Percentiles rank a stretch among this genome's conserved stretches.
phyloP scores from a whole-genome alignment of 64 coral and sea anemone species.

The Anthopleura sola region DNA sequence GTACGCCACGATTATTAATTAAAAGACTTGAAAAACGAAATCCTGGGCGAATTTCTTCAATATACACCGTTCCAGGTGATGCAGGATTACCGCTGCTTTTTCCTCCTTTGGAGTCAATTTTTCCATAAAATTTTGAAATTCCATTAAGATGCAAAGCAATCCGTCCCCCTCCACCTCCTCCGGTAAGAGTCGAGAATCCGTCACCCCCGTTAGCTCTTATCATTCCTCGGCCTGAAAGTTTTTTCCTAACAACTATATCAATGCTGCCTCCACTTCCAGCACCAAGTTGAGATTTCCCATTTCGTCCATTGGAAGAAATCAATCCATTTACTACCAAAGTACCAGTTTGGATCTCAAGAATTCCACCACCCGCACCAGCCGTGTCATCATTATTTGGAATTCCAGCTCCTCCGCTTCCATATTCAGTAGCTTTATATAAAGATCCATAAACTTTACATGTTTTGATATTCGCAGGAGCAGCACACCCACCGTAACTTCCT shows the following conservation, averaged over 20 bases:
- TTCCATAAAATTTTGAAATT: constrained; percentile 55
- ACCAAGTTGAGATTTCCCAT: constrained; percentile 18
- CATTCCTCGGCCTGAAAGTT: constrained; percentile 67
- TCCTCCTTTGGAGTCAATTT: constrained; percentile 63
- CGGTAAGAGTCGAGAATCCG: constrained; percentile 20
- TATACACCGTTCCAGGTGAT: constrained; percentile 85
- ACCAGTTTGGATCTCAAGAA: constrained; percentile 44
- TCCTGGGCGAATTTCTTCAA: constrained; percentile 60
- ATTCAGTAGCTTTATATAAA: constrained; percentile 48
- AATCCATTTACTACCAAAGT: constrained; percentile 61
- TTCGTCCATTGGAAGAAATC: constrained; percentile 69
- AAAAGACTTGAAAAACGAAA: constrained; percentile 49
- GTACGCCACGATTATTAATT: constrained; percentile 63
- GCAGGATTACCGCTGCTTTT: constrained; percentile 33
- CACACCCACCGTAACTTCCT: constrained; percentile 91
- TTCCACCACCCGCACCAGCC: constrained; percentile 48
- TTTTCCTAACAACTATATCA: constrained; percentile 36
- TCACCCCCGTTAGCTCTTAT: constrained; percentile 61
- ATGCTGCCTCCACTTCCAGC: constrained; percentile 88
- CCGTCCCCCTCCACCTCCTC: constrained; percentile 70
- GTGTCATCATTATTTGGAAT: constrained; percentile 4
- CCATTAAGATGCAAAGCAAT: constrained; percentile 44
- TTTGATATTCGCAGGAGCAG: constrained; percentile 32
- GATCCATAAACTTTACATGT: constrained; percentile 76
- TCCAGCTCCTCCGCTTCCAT: constrained; percentile 79